A percentile compares a stretch with the other conserved stretches of the same genome.
Evolutionary conservation across 2,888 invertebrate species (phyloP).

Genomic region (Tetramorium bicarinatum): DNA sequence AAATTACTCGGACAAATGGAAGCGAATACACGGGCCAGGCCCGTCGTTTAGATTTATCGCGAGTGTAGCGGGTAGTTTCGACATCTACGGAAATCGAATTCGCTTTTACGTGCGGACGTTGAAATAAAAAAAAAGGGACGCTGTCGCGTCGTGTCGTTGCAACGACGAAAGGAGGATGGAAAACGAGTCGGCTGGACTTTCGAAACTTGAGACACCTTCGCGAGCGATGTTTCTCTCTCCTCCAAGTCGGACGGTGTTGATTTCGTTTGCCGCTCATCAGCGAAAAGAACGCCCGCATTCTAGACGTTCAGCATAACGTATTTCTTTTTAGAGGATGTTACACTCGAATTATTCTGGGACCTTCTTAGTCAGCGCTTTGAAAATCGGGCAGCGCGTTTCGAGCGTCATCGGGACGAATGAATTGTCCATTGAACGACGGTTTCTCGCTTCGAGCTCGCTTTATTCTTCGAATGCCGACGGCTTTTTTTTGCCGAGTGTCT

Average conservation of each 20-base stretch:
- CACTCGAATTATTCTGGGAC: constrained; percentile 11
- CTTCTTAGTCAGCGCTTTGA: constrained; percentile 5
- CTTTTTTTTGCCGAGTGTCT: constrained; percentile 14
- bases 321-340: constrained; percentile 45
- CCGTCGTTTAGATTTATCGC: constrained; percentile 63
- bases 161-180: neutral
- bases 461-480: constrained; percentile 4
- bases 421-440: neutral
- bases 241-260: constrained; percentile 42
- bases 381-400: neutral
- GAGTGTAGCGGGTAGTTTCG: constrained; percentile 46
- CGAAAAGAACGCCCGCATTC: neutral
- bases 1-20: constrained; percentile 40
- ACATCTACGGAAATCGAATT: constrained; percentile 60
- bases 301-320: constrained; percentile 13
- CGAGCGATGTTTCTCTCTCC: constrained; percentile 34
- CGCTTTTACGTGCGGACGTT: constrained; percentile 48
- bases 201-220: constrained; percentile 41
- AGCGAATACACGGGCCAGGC: constrained; percentile 41
- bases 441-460: constrained; percentile 9
- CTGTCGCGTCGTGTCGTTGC: neutral
- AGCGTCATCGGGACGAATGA: neutral
- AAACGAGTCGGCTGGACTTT: constrained; percentile 38
- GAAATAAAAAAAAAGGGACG: neutral
- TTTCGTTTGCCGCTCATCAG: constrained; percentile 47